Percentiles rank a stretch among this genome's conserved stretches.
Conservation (phyloP, 2,888 invertebrate species). For the Drosophila testacea region DNA sequence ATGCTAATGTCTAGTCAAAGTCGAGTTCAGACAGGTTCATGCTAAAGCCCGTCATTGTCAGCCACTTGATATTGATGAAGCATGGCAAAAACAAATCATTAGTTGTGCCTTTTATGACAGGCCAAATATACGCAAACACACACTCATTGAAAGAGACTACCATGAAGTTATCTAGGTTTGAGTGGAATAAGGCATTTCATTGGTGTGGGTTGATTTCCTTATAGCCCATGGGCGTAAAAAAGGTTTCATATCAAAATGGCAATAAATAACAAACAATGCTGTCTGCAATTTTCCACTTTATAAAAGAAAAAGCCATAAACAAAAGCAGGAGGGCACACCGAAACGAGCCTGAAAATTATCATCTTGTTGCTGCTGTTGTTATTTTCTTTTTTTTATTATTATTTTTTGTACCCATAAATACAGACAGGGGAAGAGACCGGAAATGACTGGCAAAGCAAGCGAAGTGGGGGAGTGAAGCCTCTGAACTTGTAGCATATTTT, state of each 20-base stretch:
- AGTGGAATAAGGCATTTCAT: slow-evolving; percentile 2
- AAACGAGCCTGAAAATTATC: slow-evolving; percentile 74
- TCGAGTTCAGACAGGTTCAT: slow-evolving; percentile 3
- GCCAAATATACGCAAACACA: slow-evolving; percentile 30
- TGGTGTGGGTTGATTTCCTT: slow-evolving; percentile 33
- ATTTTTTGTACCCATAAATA: slow-evolving; percentile 65
- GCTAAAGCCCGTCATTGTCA: slow-evolving; percentile 54
- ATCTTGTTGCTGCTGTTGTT: slow-evolving; percentile 67
- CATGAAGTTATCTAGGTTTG: slow-evolving; percentile 43
- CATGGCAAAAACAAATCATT: slow-evolving; percentile 58
- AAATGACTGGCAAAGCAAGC: slow-evolving; percentile 70
- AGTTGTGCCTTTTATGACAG: slow-evolving; percentile 68
- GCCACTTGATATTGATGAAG: slow-evolving; percentile 66
- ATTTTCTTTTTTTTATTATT: slow-evolving; percentile 12
- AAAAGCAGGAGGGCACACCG: slow-evolving; percentile 43
- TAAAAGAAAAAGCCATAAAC: slow-evolving; percentile 77
- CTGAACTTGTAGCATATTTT: slow-evolving; percentile 76
- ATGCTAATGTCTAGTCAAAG: slow-evolving; percentile 43
- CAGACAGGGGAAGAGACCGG: slow-evolving; percentile 46
- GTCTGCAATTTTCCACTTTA: slow-evolving; percentile 81
- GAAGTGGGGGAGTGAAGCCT: slow-evolving; percentile 1
- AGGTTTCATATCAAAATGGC: slow-evolving; percentile 80
- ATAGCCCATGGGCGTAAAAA: slow-evolving; percentile 54
- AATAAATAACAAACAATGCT: slow-evolving; percentile 80
- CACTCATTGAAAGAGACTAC: neutral